Percentiles rank a stretch among this genome's conserved stretches.
phyloP scores from a whole-genome alignment of 2,113 vertebrate genomes.

The Vulpes ferrilata region DNA sequence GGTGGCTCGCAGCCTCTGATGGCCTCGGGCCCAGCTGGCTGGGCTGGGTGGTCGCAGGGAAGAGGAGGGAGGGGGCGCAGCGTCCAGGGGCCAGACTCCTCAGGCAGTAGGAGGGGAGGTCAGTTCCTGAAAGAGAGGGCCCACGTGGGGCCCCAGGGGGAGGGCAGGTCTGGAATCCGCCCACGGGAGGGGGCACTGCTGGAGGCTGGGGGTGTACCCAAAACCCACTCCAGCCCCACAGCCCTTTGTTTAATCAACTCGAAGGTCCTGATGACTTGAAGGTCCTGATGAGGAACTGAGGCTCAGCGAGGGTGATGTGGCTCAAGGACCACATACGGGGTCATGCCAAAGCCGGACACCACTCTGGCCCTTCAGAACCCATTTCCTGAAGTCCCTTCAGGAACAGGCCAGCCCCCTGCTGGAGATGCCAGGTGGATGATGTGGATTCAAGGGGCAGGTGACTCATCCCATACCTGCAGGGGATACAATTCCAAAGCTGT shows the following conservation, averaged over 20 bases:
- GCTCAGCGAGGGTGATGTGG: neutral
- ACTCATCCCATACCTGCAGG: neutral
- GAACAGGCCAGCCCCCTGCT: neutral
- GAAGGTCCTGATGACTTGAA: neutral
- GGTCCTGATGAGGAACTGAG: neutral
- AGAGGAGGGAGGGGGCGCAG: neutral
- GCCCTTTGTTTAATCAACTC: neutral
- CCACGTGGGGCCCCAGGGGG: neutral
- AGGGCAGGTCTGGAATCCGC: neutral
- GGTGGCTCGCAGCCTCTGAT: constrained; percentile 25
- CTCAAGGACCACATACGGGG: neutral
- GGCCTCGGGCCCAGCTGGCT: constrained; percentile 59
- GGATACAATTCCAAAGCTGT: neutral
- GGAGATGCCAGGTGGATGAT: neutral
- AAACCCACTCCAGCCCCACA: neutral
- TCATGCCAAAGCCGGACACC: neutral
- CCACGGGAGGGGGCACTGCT: neutral
- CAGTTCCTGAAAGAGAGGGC: neutral
- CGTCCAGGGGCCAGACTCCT: neutral
- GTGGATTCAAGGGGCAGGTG: neutral
- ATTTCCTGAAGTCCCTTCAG: neutral
- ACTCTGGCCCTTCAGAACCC: neutral
- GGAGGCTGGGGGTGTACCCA: neutral
- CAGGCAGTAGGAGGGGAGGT: constrained; percentile 22
- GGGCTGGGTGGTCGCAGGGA: constrained; percentile 57